A percentile compares a stretch with the other conserved stretches of the same genome.
Conservation (phyloP, 2,888 invertebrate species). For the Caenorhabditis drosophilae region DNA sequence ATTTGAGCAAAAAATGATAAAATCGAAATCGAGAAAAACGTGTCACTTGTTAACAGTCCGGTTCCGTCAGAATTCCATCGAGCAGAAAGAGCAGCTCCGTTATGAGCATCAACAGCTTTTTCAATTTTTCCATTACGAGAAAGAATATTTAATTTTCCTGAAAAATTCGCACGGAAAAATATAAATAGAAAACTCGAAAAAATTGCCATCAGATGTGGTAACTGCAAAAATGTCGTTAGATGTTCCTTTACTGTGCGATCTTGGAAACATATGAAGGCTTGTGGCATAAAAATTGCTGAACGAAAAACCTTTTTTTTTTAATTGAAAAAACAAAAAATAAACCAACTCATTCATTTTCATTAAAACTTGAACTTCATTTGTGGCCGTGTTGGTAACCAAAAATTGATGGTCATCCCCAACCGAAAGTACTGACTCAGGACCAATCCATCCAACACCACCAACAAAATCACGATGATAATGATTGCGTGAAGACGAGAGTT, state of each 20-base stretch:
- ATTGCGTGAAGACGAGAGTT: slow-evolving; percentile 73
- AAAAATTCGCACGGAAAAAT: slow-evolving; percentile 8
- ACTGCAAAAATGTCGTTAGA: slow-evolving; percentile 47
- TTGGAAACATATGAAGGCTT: slow-evolving; percentile 45
- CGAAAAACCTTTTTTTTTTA: too few relatives aligned
- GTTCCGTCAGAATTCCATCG: slow-evolving; percentile 95
- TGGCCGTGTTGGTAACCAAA: slow-evolving; percentile 71
- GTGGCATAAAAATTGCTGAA: slow-evolving; percentile 46
- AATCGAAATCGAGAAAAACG: too few relatives aligned
- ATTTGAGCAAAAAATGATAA: not conserved
- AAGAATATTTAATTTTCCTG: slow-evolving; percentile 84
- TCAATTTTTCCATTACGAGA: slow-evolving; percentile 89
- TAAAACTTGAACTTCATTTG: slow-evolving; percentile 39
- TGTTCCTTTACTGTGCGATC: slow-evolving; percentile 23
- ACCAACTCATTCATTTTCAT: slow-evolving; percentile 40
- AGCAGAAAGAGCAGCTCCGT: slow-evolving; percentile 82
- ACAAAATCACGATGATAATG: slow-evolving; percentile 80
- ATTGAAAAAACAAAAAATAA: not conserved
- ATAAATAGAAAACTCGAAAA: slow-evolving; percentile 1
- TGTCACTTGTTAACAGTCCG: slow-evolving; percentile 81
- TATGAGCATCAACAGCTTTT: slow-evolving; percentile 88
- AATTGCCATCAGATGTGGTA: slow-evolving; percentile 47
- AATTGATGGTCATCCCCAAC: slow-evolving; percentile 90
- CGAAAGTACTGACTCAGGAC: slow-evolving; percentile 87
- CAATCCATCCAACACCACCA: slow-evolving; percentile 90